phyloP scores from a whole-genome alignment of 1,140 invertebrate species.

The Macrocentrus cingulum region DNA sequence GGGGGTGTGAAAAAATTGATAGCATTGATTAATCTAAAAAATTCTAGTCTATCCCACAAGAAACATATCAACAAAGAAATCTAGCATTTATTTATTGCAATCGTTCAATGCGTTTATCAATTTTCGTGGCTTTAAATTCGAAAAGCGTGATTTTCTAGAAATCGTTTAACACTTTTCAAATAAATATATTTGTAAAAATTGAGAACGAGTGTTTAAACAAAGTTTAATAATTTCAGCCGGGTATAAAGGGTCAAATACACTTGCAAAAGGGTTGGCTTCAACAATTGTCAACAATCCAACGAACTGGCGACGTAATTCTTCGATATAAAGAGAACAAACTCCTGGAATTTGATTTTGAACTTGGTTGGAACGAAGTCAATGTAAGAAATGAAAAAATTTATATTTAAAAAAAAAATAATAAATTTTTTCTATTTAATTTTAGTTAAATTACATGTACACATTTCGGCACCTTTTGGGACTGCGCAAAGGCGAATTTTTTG shows the following conservation, averaged over 20 bases:
- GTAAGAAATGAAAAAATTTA: neutral
- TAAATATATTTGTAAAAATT: neutral
- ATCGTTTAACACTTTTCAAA: no score
- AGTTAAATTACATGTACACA: conserved; percentile 36
- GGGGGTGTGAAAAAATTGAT: no score
- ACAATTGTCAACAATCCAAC: conserved; percentile 1
- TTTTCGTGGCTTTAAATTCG: no score
- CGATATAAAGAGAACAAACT: neutral
- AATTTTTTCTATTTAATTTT: neutral
- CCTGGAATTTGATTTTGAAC: neutral
- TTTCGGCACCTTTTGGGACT: conserved; percentile 23
- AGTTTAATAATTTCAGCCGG: neutral
- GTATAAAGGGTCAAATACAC: neutral
- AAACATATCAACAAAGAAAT: no score
- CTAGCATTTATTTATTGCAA: no score
- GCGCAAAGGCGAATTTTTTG: conserved; percentile 29
- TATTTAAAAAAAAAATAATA: neutral
- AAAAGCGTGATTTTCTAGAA: no score
- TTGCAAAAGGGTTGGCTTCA: conserved; percentile 11
- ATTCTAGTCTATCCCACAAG: no score
- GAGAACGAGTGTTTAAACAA: neutral
- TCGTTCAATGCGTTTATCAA: no score
- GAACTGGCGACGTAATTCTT: conserved; percentile 15
- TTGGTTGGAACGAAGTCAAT: conserved; percentile 18
- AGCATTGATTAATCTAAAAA: no score